Conservation (phyloP, 2,888 invertebrate species). For the Chrysolina americana region DNA sequence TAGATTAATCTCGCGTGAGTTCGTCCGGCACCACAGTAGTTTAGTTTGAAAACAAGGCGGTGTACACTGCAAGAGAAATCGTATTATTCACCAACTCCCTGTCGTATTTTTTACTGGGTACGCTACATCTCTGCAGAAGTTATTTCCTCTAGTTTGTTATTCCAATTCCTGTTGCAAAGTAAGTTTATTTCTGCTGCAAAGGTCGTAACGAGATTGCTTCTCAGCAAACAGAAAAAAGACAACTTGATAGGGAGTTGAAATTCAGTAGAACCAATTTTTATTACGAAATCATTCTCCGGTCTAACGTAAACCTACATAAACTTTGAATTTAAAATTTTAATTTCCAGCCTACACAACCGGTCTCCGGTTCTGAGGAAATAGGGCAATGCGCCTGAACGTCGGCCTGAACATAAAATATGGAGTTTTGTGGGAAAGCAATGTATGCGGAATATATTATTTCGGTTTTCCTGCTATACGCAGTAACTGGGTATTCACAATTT, state of each 20-base stretch:
- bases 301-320: conserved; percentile 31
- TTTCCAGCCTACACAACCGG: conserved; percentile 30
- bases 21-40: background rate
- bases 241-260: conserved; percentile 38
- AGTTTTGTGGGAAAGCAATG: conserved; percentile 14
- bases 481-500: conserved; percentile 4
- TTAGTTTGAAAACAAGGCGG: conserved; percentile 24
- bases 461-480: background rate
- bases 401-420: conserved; percentile 15
- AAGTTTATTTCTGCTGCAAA: conserved; percentile 43
- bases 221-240: conserved; percentile 33
- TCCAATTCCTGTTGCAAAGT: conserved; percentile 37
- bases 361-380: conserved; percentile 7
- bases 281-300: conserved; percentile 31
- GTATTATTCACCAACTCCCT: conserved; percentile 19
- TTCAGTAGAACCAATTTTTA: conserved; percentile 35
- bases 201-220: conserved; percentile 40
- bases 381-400: conserved; percentile 18
- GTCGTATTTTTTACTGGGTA: conserved; percentile 25
- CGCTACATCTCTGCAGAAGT: conserved; percentile 34
- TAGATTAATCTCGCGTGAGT: background rate
- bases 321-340: conserved; percentile 41
- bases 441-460: conserved; percentile 24
- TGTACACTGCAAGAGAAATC: conserved; percentile 25
- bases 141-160: conserved; percentile 49